Conservation (phyloP, 2,888 invertebrate species). For the Agrochola litura region DNA sequence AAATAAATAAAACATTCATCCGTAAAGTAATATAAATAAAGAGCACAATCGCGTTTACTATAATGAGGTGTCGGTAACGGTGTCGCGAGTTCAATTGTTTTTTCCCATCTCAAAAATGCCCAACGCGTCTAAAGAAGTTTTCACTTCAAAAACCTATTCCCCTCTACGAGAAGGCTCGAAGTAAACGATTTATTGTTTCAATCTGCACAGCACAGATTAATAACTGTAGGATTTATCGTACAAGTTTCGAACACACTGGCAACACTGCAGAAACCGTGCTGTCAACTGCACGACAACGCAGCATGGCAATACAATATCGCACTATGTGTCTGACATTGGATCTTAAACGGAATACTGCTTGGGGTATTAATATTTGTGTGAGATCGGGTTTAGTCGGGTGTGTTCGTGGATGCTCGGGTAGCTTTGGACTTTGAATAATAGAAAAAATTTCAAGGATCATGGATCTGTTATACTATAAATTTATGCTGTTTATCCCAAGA, state of each 20-base stretch:
- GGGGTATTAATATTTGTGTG: conserved; percentile 30
- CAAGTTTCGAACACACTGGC: conserved; percentile 47
- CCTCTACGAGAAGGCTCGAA: conserved; percentile 15
- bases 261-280: conserved; percentile 51
- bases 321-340: conserved; percentile 48
- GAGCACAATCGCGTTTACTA: too few relatives aligned
- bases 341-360: conserved; percentile 53
- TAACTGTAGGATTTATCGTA: conserved; percentile 58
- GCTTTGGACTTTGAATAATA: not conserved
- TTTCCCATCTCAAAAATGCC: too few relatives aligned
- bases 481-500: not conserved
- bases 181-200: conserved; percentile 54
- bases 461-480: not conserved
- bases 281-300: conserved; percentile 54
- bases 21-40: too few relatives aligned
- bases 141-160: conserved; percentile 2
- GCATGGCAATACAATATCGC: conserved; percentile 54
- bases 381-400: conserved; percentile 13
- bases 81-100: too few relatives aligned
- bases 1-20: too few relatives aligned
- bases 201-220: conserved; percentile 53
- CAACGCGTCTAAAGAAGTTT: too few relatives aligned
- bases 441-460: not conserved
- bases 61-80: too few relatives aligned
- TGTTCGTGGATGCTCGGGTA: not conserved